These are phyloP conservation scores for Orcinus orca DNA, from an alignment of 2,113 vertebrate genomes.

Conservation along the genomic window DNA sequence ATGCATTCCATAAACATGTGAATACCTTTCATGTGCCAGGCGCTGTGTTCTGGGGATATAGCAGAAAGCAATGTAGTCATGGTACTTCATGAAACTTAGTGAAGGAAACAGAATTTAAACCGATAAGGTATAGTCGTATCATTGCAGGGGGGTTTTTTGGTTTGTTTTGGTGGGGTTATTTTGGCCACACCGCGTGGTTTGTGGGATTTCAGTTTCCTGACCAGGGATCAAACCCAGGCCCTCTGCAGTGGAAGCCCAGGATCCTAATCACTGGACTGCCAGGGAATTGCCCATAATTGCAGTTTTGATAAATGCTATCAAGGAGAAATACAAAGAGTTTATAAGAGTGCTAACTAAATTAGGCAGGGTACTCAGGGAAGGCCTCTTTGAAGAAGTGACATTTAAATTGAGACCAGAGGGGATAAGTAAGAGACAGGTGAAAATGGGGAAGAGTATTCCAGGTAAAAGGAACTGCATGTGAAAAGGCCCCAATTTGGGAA, in stretches of 20 bases:
- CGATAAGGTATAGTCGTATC: too few relatives aligned
- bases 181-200: too few relatives aligned
- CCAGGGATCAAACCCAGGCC: too few relatives aligned
- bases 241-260: neutral
- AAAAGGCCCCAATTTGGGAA: slow-evolving; percentile 1
- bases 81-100: too few relatives aligned
- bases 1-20: too few relatives aligned
- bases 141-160: too few relatives aligned
- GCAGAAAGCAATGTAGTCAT: too few relatives aligned
- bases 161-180: too few relatives aligned
- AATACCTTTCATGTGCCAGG: too few relatives aligned
- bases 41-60: too few relatives aligned
- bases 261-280: neutral
- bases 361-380: neutral
- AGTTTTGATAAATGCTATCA: slow-evolving; percentile 34
- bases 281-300: neutral
- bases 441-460: neutral
- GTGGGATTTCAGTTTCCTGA: too few relatives aligned
- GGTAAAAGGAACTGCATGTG: neutral
- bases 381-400: neutral
- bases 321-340: neutral
- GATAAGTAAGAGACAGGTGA: neutral
- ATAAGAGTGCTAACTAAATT: neutral
- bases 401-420: neutral
- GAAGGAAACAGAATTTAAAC: too few relatives aligned